Base-by-base conservation (phyloP, 2,888 invertebrate species). In the Megamerina dolium region DNA sequence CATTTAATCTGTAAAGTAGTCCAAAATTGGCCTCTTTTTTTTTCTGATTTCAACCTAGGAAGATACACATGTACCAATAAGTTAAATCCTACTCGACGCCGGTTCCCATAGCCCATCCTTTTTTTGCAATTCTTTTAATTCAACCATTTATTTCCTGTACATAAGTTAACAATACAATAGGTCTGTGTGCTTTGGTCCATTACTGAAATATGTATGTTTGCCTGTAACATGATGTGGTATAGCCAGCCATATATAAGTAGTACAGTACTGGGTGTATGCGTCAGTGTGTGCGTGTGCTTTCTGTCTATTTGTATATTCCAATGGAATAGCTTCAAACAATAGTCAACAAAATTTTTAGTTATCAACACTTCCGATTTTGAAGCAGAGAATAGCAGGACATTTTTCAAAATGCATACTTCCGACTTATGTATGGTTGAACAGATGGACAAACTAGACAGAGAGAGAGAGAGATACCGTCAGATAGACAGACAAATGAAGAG, bases 341-440 rank as follows among this genome's bases (percentile, higher is more conserved):
- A 27, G 17, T 2, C 4, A 27, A 18, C 27, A 37, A 26, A n/a
- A 37, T 37, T 27, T 37, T 27, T 37, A 27, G 37, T 37, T 37
- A 37, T 37, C 37, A 37, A 37, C 37, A 37, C 37, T 37, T 37
- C 37, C 37, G 37, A 10, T 27, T 37, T 37, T 37, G 10, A 13
- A 9, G 17, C 12, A 14, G 31, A 31, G 16, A 37, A 37, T 8
- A n/a, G n/a, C n/a, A n/a, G n/a, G n/a, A 23, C 10, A 19, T 36
- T 37, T 37, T 14, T 8, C 37, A 37, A 37, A 37, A 26, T 37
- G 37, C 37, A 27, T 37, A 37, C 18, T 37, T 37, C 37, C 37
- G 37, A 5, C n/a, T 5, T 27, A 5, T 27, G 31, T 31, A 9
- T 14, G 12, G 31, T 14, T 4, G 14, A n/a, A 9, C n/a, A 31